phyloP scores from a whole-genome alignment of 2,113 vertebrate genomes.

The Pluvialis apricaria region DNA sequence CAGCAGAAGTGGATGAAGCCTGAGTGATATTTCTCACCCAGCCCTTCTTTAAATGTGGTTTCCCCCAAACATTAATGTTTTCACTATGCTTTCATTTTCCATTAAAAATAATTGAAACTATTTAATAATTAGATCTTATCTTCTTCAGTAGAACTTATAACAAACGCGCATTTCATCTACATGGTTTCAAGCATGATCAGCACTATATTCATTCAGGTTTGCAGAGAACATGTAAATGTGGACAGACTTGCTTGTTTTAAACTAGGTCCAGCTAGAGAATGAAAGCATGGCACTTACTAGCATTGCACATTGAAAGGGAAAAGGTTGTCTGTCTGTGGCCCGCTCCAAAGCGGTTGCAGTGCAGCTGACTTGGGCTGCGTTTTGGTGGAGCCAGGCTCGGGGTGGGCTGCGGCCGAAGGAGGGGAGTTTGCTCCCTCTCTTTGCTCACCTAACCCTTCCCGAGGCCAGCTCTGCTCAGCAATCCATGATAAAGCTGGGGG shows the following conservation, averaged over 20 bases:
- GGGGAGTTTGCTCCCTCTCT: not conserved
- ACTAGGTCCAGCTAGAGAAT: not conserved
- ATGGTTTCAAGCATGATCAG: not conserved
- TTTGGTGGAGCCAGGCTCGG: not conserved
- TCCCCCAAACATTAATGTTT: not conserved
- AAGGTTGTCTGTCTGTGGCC: not conserved
- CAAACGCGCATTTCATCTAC: not conserved
- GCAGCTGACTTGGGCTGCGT: not conserved
- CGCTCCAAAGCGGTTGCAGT: not conserved
- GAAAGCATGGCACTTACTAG: not conserved
- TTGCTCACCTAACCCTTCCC: not conserved
- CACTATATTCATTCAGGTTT: not conserved
- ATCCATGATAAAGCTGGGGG: not conserved
- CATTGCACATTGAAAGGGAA: not conserved
- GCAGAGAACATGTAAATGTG: not conserved
- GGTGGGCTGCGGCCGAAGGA: not conserved
- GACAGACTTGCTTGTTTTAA: not conserved
- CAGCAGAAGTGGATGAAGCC: not conserved
- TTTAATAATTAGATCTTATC: not conserved
- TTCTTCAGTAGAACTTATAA: not conserved
- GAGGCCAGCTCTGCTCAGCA: not conserved
- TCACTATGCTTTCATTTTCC: not conserved
- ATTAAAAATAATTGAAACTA: constrained; percentile 2
- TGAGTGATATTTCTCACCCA: constrained; percentile 15
- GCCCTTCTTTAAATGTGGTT: constrained; percentile 15